A percentile compares a stretch with the other conserved stretches of the same genome.
Conservation (phyloP, 2,113 vertebrate genomes). For the Sardina pilchardus region DNA sequence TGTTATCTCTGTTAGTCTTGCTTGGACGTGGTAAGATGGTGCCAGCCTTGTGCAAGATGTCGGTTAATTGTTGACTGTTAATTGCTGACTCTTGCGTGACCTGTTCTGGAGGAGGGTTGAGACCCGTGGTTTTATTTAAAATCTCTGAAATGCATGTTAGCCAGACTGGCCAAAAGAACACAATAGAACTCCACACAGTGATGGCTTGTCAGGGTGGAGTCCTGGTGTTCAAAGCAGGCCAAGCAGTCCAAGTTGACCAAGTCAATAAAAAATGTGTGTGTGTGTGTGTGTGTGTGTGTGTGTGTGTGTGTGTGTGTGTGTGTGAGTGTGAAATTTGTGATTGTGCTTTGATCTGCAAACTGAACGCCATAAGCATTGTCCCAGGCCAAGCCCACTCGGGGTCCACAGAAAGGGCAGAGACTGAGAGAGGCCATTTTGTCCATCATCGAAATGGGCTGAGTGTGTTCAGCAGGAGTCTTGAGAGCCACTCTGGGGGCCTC, state of each 20-base stretch:
- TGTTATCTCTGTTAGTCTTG: too few relatives aligned
- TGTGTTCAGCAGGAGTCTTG: neutral
- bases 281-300: constrained; percentile 1
- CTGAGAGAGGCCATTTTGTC: constrained; percentile 29
- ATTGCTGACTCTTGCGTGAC: neutral
- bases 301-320: neutral
- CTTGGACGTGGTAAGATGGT: neutral
- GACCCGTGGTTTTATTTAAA: neutral
- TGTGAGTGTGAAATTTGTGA: neutral
- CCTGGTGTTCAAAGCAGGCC: neutral
- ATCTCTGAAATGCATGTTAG: neutral
- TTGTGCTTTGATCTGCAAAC: neutral
- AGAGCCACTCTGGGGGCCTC: neutral
- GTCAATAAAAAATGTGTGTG: neutral
- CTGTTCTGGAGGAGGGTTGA: neutral
- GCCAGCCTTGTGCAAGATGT: neutral
- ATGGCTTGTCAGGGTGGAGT: neutral
- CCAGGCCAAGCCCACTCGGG: neutral
- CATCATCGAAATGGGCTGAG: neutral
- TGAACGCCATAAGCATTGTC: neutral
- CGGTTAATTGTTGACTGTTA: neutral
- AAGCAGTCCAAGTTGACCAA: too few relatives aligned
- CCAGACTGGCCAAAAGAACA: too few relatives aligned
- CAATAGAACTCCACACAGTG: neutral
- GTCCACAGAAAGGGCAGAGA: neutral